Base-by-base conservation (phyloP, 2,113 vertebrate species). In the Sinocyclocheilus anshuiensis region DNA sequence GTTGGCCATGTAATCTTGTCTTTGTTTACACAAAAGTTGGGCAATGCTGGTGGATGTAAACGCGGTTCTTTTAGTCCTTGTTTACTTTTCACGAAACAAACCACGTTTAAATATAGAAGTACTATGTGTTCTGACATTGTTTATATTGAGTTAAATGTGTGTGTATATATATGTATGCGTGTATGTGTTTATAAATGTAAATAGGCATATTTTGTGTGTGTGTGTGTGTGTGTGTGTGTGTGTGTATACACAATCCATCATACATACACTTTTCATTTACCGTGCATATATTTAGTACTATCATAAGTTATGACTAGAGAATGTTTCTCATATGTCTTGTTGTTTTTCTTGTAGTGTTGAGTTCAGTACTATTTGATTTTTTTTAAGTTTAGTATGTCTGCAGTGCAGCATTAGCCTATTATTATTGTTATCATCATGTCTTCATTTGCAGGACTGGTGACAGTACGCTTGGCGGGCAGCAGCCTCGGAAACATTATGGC, bases 401-500 rank as follows among this genome's bases (percentile, higher is more conserved):
- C 11, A 76, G 12, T 48, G 12, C 18, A 39, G 4, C 36, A 39
- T 76, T 8, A 57, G 4, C 8, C 15, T 10, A 53, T 55, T 36
- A n/a, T 59, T 9, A 50, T 53, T 55, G 55, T 80, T 22, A 53
- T 76, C 42, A n/a, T 48, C 22, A 0, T 80, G 26, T 87, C 71
- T 55, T 55, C 6, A 83, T 91, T 86, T 77, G 7, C 80, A 94
- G 92, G 59, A 93, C 89, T 90, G 95, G 94, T 87, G 94, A 91
- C 89, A 94, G 93, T 81, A 93, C 95, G 93, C 94, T 95, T 93
- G 95, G 96, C 86, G 95, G 94, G 93, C 95, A 95, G 91, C 95
- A 95, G 93, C 93, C 94, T 88, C 97, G 94, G 92, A 97, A 95
- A 90, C 96, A 96, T 89, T 98, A 97, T 93, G 98, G 98, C 88